phyloP scores from a whole-genome alignment of 2,113 vertebrate species.

The Embiotoca jacksoni region DNA sequence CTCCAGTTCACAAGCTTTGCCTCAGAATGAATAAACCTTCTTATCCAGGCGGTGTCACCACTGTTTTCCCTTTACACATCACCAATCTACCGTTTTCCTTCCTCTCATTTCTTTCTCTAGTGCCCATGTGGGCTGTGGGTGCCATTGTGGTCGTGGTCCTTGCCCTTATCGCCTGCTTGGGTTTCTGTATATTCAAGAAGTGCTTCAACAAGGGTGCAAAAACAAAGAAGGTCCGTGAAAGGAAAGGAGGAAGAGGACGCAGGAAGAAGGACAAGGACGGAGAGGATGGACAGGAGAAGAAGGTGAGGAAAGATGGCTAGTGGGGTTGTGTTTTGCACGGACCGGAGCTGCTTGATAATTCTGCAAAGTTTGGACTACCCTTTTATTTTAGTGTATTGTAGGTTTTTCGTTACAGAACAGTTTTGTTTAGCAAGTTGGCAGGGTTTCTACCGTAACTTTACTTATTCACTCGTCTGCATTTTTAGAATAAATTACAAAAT shows the following conservation, averaged over 20 bases:
- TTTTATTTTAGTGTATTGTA: not conserved
- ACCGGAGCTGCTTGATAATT: not conserved
- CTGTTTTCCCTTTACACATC: not conserved
- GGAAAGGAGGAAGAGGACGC: slow-evolving; percentile 85
- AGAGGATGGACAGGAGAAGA: slow-evolving; percentile 81
- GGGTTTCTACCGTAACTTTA: not conserved
- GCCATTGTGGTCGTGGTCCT: slow-evolving; percentile 87
- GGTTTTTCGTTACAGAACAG: no score
- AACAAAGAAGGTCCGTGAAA: slow-evolving; percentile 89
- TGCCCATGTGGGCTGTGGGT: slow-evolving; percentile 91
- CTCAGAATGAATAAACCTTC: no score
- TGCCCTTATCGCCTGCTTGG: slow-evolving; percentile 83
- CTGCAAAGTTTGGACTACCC: not conserved
- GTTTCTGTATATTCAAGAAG: slow-evolving; percentile 88
- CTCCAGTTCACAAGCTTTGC: no score
- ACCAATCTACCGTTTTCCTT: not conserved
- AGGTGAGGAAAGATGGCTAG: slow-evolving; percentile 66
- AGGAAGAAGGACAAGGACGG: slow-evolving; percentile 87
- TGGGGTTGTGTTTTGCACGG: not conserved
- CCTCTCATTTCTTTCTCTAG: slow-evolving; percentile 66
- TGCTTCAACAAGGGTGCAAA: slow-evolving; percentile 84
- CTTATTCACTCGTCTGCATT: not conserved
- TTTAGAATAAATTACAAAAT: not conserved
- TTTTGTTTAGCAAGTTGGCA: no score
- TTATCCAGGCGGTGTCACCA: no score